These are phyloP conservation scores for Pelvicachromis taeniatus DNA, from an alignment of 2,113 vertebrate species.

Conservation along the genomic window DNA sequence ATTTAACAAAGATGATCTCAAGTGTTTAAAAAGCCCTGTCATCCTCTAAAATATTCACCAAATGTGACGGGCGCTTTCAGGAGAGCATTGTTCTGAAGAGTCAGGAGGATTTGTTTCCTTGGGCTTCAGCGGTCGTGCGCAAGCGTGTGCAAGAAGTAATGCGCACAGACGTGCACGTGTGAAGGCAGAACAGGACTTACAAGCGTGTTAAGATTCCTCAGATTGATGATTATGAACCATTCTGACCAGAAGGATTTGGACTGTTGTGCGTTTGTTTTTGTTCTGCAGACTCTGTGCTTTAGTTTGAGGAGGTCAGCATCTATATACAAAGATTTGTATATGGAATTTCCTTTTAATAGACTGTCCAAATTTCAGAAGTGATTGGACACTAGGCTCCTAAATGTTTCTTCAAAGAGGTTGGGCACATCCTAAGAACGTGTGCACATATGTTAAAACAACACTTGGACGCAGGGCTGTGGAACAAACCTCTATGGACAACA, in stretches of 20 bases:
- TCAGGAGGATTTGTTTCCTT: constrained; percentile 11
- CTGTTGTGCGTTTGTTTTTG: background rate
- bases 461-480: background rate
- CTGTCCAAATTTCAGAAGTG: background rate
- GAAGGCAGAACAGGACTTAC: background rate
- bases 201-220: background rate
- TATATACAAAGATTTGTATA: background rate
- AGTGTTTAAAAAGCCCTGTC: constrained; percentile 48
- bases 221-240: background rate
- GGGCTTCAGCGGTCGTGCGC: background rate
- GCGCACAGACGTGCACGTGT: background rate
- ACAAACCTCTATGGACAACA: background rate
- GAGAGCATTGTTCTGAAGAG: constrained; percentile 15
- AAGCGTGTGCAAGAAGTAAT: background rate
- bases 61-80: constrained; percentile 12
- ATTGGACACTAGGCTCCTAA: background rate
- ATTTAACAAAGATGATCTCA: constrained; percentile 42
- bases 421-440: background rate
- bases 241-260: background rate
- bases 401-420: background rate
- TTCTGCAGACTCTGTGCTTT: background rate
- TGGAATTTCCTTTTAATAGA: background rate
- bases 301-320: background rate
- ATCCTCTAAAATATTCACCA: constrained; percentile 22
- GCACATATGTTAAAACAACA: background rate